Conservation (phyloP, 2,113 vertebrate species). For the Varanus komodoensis region DNA sequence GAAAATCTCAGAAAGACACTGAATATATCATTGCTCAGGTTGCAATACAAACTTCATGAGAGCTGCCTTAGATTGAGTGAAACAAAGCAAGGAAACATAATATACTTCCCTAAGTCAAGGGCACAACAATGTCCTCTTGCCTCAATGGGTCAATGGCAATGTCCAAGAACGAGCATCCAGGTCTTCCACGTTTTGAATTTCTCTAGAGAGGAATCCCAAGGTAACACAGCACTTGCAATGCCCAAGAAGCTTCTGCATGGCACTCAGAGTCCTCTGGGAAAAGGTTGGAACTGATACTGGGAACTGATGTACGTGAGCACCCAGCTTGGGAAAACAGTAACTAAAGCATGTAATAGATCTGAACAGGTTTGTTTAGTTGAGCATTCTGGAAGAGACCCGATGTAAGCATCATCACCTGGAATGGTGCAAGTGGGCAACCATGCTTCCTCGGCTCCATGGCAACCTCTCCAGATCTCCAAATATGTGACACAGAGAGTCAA, state of each 20-base stretch:
- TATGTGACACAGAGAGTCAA: too few relatives aligned
- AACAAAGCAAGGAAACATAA: background rate
- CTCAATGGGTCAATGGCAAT: background rate
- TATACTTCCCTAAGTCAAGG: background rate
- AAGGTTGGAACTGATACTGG: background rate
- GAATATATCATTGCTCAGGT: slow-evolving; percentile 19
- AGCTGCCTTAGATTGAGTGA: slow-evolving; percentile 4
- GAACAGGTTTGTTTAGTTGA: background rate
- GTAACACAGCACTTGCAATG: background rate
- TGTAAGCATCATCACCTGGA: background rate
- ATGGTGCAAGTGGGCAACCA: background rate
- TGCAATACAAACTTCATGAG: slow-evolving; percentile 10
- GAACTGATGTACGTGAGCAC: background rate
- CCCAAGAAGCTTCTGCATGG: background rate
- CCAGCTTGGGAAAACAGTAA: background rate
- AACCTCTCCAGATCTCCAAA: too few relatives aligned
- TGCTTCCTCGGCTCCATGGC: too few relatives aligned
- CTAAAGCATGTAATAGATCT: background rate
- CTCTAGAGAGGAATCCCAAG: background rate
- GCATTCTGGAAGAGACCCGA: background rate
- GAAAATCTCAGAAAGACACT: background rate
- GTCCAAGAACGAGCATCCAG: background rate
- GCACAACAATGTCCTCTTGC: background rate
- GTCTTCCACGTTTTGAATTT: background rate
- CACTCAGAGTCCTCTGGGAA: background rate